These are phyloP conservation scores for Hirtodrosophila cameraria DNA, from an alignment of 2,888 invertebrate species.

Conservation along the genomic window DNA sequence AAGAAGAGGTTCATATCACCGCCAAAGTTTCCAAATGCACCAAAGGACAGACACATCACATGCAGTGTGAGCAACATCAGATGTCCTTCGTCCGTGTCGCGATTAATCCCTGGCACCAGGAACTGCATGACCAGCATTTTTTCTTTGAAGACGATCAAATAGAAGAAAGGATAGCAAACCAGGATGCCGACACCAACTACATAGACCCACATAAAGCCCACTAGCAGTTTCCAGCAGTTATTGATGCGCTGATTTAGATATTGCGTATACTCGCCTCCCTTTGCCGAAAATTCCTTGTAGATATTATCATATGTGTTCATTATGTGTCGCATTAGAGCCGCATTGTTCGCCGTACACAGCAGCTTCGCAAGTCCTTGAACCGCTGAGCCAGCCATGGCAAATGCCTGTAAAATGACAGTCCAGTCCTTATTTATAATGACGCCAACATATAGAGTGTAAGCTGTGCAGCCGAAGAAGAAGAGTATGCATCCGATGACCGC, in stretches of 20 bases:
- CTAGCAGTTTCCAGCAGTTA: conserved; percentile 35
- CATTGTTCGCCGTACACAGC: conserved; percentile 15
- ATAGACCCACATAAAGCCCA: conserved; percentile 39
- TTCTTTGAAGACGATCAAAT: conserved; percentile 19
- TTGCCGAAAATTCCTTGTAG: conserved; percentile 56
- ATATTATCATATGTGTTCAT: conserved; percentile 38
- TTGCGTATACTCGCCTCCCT: conserved; percentile 39
- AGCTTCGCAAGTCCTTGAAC: conserved; percentile 54
- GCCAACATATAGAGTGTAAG: conserved; percentile 68
- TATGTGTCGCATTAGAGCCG: conserved; percentile 29
- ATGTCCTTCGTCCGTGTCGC: conserved; percentile 43
- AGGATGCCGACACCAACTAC: neutral
- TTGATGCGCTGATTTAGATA: conserved; percentile 43
- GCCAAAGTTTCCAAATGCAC: conserved; percentile 70
- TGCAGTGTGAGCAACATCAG: conserved; percentile 42
- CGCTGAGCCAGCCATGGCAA: conserved; percentile 53
- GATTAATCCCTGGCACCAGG: conserved; percentile 60
- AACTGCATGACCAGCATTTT: conserved; percentile 66
- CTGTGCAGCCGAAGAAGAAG: conserved; percentile 47
- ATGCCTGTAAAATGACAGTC: conserved; percentile 57
- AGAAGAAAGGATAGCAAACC: conserved; percentile 46
- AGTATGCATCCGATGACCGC: conserved; percentile 25
- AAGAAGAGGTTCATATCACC: conserved; percentile 72
- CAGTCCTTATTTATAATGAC: conserved; percentile 51
- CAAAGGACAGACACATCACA: conserved; percentile 36